These are phyloP conservation scores for Pristionchus mayeri DNA, from an alignment of 2,888 invertebrate species.

Conservation along the genomic window DNA sequence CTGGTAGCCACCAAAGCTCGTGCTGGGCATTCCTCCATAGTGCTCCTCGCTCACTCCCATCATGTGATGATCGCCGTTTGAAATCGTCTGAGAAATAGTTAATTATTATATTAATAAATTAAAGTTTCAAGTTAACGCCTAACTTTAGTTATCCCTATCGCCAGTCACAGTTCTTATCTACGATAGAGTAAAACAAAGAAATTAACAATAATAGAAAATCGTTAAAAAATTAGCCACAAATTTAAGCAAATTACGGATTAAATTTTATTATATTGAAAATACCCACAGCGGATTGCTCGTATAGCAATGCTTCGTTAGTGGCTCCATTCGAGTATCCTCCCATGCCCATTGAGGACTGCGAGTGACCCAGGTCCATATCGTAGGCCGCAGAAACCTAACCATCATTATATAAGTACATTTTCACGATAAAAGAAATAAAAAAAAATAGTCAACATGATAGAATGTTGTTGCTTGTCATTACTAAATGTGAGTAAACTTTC, in stretches of 20 bases:
- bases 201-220: too few species aligned
- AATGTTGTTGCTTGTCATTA: too few species aligned
- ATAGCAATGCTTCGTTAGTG: background rate
- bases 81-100: background rate
- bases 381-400: background rate
- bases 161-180: too few species aligned
- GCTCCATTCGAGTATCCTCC: constrained; percentile 19
- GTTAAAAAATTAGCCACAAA: background rate
- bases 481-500: too few species aligned
- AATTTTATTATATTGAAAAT: too few species aligned
- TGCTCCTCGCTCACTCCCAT: constrained; percentile 6
- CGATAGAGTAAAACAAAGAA: too few species aligned
- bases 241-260: background rate
- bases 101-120: background rate
- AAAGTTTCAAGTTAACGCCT: background rate
- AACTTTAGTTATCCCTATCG: too few species aligned
- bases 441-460: too few species aligned
- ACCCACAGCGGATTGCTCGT: constrained; percentile 5
- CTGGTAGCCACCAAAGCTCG: constrained; percentile 26
- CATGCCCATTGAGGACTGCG: constrained; percentile 13
- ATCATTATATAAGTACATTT: background rate
- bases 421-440: background rate
- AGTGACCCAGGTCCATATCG: constrained; percentile 30
- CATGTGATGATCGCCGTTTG: constrained; percentile 17
- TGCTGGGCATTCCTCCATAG: constrained; percentile 29